Conservation (phyloP, 2,888 invertebrate genomes). For the Bombylius major region DNA sequence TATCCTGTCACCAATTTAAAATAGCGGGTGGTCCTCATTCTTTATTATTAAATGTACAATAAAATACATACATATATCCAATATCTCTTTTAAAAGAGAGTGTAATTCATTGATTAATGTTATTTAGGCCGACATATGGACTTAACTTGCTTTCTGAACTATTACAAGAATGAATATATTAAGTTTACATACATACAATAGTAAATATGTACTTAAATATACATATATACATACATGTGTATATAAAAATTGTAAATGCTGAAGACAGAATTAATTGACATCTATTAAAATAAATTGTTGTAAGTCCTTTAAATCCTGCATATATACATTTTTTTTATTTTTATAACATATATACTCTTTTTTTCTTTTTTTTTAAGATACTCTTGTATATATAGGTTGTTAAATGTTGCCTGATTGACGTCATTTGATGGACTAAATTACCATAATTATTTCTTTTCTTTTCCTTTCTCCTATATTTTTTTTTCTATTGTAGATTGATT, state of each 20-base stretch:
- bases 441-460: background rate
- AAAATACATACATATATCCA: no score
- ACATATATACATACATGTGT: no score
- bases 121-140: slow-evolving; percentile 4
- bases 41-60: no score
- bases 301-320: background rate
- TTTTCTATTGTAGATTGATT: no score
- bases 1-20: slow-evolving; percentile 2
- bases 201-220: background rate
- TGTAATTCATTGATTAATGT: slow-evolving; percentile 3
- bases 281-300: slow-evolving; percentile 8
- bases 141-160: background rate
- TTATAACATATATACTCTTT: background rate
- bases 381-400: background rate
- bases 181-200: background rate
- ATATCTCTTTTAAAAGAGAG: background rate
- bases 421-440: background rate
- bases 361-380: background rate
- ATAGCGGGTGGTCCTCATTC: background rate
- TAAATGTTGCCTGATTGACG: background rate
- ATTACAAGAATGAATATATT: background rate
- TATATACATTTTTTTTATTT: background rate
- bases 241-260: no score
- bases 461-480: background rate
- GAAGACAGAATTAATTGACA: slow-evolving; percentile 4